Evolutionary conservation across 2,797 vertebrate species (phyloP), one percentile per base, ranked within the genome.

Genomic region (Enteromius trimaculatus): DNA sequence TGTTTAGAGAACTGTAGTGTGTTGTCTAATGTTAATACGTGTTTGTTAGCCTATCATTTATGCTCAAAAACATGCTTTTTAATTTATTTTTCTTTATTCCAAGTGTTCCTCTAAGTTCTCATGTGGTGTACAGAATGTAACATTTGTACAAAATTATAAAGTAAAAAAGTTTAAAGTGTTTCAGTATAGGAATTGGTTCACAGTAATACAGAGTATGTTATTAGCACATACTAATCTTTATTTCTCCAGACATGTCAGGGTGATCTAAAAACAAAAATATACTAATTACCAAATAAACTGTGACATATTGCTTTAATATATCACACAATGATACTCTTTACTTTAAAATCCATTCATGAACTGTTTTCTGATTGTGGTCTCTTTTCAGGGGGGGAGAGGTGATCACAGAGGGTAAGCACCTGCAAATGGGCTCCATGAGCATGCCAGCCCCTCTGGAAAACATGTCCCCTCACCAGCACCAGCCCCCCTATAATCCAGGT

Each of bases 361-460:
- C 7, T 5, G 21, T 77, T n/a, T 66, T 16, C 39, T 49, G 14
- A 29, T 23, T 70, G 58, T 75, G 31, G 19, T 92, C 90, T 68
- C 4, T 71, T n/a, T 26, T 65, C 92, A 99, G 98, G 76, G 96
- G 96, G 71, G 98, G 97, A 90, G 97, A 98, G 86, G 96, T 96
- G 34, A 93, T 94, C 90, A 96, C 95, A 55, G 97, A 99, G 89
- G 97, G 96, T 87, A 99, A 98, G 89, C 97, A 98, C 88, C 96
- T 97, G 89, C 97, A 96, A 77, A 98, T 99, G 96, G 97, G 97
- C 89, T 98, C 97, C 90, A 97, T 98, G 94, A 98, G 96, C 3
- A 97, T 98, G 96, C 97, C 96, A 0, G 97, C 97, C 34, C 96
- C 97, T 87, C 96, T 96, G 88, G 97, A 98, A 92, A 94, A 96